Evolutionary conservation across 2,888 invertebrate species (phyloP), one percentile per base, ranked within the genome.

Genomic region (Lacanobia wlatinum): DNA sequence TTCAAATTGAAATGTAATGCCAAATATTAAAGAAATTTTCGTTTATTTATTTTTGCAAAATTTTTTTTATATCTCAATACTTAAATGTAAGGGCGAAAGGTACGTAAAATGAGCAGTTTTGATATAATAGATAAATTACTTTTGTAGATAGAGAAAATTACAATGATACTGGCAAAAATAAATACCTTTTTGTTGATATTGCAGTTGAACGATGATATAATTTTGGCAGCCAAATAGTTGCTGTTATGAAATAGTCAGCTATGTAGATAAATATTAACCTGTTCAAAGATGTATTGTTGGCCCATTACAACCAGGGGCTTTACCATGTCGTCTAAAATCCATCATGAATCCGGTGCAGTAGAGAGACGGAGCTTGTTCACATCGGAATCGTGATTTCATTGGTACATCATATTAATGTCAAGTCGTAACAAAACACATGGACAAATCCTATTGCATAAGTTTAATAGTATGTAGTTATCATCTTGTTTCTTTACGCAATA

Each of bases 1-100:
- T 71, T 53, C 46, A 72, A 71, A 80, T 71, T 83, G 70, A 80
- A 85, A 77, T 70, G 40, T 74, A n/a, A 50, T 12, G 58, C 10
- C 55, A 50, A 73, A 78, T 82, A 28, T 38, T 73, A 52, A 34
- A 79, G 53, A 76, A 79, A 71, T 71, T 61, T 80, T 60, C 34
- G 18, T 63, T 67, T 79, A 56, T 76, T 34, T 53, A 78, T 55
- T 79, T 65, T 73, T 58, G 23, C 21, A 70, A 53, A 76, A 12
- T 38, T 2, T 38, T 2, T 73, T 64, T 66, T 60, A 38, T 38
- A 43, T 10, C 8, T 63, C 52, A 53, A 43, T 18, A 43, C 21
- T 65, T 14, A 16, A 34, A 69, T 66, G 12, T 38, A 10, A 52
- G 21, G 1, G 12, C 18, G 0, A 40, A 53, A 43, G 9, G 53